Evolutionary conservation across 2,113 vertebrate genomes (phyloP).

Genomic region (Choloepus hoffmanni): DNA sequence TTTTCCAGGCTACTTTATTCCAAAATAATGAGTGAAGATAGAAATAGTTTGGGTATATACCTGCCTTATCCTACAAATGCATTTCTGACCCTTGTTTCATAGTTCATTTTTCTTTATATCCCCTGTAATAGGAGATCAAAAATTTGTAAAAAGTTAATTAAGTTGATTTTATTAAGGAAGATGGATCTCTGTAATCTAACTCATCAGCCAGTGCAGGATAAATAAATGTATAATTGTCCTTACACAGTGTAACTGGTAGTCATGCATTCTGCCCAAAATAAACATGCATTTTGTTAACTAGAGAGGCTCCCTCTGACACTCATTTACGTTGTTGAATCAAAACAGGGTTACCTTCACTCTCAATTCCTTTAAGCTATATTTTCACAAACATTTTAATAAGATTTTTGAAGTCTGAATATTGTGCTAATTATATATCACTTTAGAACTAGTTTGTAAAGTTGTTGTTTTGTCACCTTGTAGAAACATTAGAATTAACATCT

Average conservation of each 20-base stretch:
- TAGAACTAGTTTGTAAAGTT: slow-evolving; percentile 2
- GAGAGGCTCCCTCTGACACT: background rate
- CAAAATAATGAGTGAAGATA: background rate
- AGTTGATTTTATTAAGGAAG: background rate
- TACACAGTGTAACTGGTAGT: background rate
- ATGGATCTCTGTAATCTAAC: background rate
- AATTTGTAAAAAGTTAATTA: background rate
- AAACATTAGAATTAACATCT: background rate
- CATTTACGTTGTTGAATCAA: background rate
- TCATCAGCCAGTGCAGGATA: background rate
- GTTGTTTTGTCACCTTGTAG: background rate
- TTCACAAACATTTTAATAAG: background rate
- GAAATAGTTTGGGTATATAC: background rate
- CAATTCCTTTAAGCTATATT: background rate
- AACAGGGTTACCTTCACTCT: background rate
- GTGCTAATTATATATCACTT: background rate
- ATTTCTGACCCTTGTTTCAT: background rate
- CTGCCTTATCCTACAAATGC: background rate
- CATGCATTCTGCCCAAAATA: background rate
- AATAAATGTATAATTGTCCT: background rate
- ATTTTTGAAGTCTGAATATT: background rate
- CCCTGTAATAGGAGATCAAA: background rate
- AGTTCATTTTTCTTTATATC: background rate
- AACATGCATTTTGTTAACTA: slow-evolving; percentile 25
- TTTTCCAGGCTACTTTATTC: background rate